Evolutionary conservation across 2,888 invertebrate genomes (phyloP).

Genomic region (Nycteola revayana): DNA sequence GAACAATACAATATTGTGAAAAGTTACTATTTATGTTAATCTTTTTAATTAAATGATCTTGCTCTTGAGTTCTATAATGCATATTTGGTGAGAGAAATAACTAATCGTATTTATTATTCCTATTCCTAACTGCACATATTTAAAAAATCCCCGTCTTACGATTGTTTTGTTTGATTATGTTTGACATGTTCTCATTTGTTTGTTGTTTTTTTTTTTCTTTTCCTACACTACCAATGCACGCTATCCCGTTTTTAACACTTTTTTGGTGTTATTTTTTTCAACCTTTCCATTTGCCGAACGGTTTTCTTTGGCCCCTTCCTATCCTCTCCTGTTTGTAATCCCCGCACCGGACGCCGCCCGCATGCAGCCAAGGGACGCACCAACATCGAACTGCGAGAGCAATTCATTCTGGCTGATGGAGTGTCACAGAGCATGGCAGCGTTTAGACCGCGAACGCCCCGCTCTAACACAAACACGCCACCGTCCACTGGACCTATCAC

Average conservation of each 20-base stretch:
- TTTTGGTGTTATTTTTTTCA: conserved; percentile 68
- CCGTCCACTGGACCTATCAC: conserved; percentile 94
- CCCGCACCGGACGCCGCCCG: conserved; percentile 80
- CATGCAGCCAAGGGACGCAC: conserved; percentile 99
- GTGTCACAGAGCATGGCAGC: conserved; percentile 99
- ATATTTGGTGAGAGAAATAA: conserved; percentile 72
- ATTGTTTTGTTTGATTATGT: conserved; percentile 70
- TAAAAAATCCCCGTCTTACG: conserved; percentile 52
- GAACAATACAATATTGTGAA: background rate
- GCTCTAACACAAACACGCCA: conserved; percentile 87
- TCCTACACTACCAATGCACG: conserved; percentile 76
- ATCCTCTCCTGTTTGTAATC: conserved; percentile 56
- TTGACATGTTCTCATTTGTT: conserved; percentile 79
- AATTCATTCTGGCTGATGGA: conserved; percentile 99
- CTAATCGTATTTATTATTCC: conserved; percentile 75
- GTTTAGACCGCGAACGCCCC: conserved; percentile 97
- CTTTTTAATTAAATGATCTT: conserved; percentile 35
- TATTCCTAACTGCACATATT: conserved; percentile 75
- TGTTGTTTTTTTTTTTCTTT: conserved; percentile 76
- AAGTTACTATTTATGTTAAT: background rate
- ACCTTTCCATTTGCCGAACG: conserved; percentile 65
- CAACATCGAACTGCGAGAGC: conserved; percentile 99
- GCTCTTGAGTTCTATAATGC: conserved; percentile 63
- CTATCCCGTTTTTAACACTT: conserved; percentile 68
- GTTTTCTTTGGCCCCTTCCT: conserved; percentile 62